Percentiles rank a stretch among this genome's conserved stretches.
Evolutionary conservation across 2,888 invertebrate genomes (phyloP).

Genomic region (Ectobius pallidus): DNA sequence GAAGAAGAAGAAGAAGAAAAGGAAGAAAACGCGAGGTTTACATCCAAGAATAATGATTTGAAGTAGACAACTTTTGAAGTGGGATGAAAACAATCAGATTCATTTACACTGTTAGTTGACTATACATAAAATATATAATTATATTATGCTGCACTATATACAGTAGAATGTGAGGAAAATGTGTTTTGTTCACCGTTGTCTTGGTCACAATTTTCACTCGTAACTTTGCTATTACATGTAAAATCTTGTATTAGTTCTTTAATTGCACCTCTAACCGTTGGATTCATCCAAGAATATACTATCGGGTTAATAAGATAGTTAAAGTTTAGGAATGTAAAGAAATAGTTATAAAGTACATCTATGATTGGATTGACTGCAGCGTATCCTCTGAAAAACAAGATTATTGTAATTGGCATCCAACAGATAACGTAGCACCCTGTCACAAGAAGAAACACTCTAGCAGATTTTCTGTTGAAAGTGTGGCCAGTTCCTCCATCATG

Average conservation of each 20-base stretch:
- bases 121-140: no score
- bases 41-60: no score
- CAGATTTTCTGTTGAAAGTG: constrained; percentile 26
- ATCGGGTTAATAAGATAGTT: constrained; percentile 39
- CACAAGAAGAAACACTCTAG: constrained; percentile 30
- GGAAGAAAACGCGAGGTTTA: no score
- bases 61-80: no score
- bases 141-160: not conserved
- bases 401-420: constrained; percentile 36
- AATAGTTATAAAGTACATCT: constrained; percentile 28
- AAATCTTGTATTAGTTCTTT: not conserved
- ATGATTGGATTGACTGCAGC: not conserved
- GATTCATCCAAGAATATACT: constrained; percentile 41
- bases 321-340: constrained; percentile 33
- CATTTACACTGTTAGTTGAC: no score
- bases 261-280: constrained; percentile 12
- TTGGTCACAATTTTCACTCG: not conserved
- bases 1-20: no score
- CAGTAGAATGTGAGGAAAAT: not conserved
- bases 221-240: not conserved
- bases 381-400: constrained; percentile 21
- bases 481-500: not conserved
- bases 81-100: no score
- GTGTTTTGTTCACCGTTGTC: not conserved
- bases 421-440: constrained; percentile 30